A percentile compares a stretch with the other conserved stretches of the same genome.
phyloP scores from a whole-genome alignment of 2,888 invertebrate genomes.

The Chromoteleia sp. region DNA sequence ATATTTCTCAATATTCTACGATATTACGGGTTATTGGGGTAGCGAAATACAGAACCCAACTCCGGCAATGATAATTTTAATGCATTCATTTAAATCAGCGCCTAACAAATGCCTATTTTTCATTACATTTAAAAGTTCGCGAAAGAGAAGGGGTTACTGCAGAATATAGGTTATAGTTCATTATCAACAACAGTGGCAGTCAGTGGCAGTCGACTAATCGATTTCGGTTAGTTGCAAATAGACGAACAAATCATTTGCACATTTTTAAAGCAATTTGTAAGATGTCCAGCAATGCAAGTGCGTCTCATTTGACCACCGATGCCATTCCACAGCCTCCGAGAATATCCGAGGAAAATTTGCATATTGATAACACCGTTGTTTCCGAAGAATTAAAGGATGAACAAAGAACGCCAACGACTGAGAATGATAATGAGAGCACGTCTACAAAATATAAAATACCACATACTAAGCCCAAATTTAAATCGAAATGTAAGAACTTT shows the following conservation, averaged over 20 bases:
- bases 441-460: no score
- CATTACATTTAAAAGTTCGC: background rate
- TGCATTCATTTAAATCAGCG: background rate
- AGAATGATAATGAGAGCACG: background rate
- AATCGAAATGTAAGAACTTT: slow-evolving; percentile 21
- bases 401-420: slow-evolving; percentile 6
- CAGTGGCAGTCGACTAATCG: no score
- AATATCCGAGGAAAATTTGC: slow-evolving; percentile 37
- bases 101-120: background rate
- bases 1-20: no score
- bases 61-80: no score
- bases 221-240: background rate
- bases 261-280: background rate
- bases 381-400: background rate
- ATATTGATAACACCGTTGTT: slow-evolving; percentile 9
- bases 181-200: background rate
- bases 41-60: no score
- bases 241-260: background rate
- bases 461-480: slow-evolving; percentile 6
- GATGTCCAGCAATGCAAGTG: slow-evolving; percentile 9
- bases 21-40: no score
- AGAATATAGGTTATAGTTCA: background rate
- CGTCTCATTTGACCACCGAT: slow-evolving; percentile 8
- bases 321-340: slow-evolving; percentile 24
- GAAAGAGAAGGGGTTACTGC: background rate